Evolutionary conservation across 2,113 vertebrate genomes (phyloP).

Genomic region (Melanocharis versteri): DNA sequence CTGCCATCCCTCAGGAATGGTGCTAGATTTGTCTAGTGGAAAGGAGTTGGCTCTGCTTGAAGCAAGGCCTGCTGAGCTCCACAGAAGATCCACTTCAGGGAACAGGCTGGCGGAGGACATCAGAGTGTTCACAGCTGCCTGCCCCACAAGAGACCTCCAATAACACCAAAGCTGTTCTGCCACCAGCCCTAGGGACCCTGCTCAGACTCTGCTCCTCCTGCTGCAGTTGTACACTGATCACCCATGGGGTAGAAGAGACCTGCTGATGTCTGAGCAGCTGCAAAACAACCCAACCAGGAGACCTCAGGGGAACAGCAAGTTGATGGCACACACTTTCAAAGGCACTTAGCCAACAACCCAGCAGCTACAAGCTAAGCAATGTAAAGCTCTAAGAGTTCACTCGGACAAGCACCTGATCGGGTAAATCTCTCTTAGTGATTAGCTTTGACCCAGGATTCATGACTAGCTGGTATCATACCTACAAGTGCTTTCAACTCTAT

Average conservation of each 20-base stretch:
- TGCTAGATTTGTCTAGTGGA: too few species aligned
- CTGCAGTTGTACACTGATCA: background rate
- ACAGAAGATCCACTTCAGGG: background rate
- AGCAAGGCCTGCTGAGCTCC: background rate
- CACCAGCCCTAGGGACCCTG: background rate
- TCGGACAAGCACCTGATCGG: background rate
- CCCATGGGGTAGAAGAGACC: background rate
- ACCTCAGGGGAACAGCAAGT: background rate
- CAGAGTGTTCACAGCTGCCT: background rate
- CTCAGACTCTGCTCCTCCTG: background rate
- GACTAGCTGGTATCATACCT: accelerated
- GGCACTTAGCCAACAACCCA: background rate
- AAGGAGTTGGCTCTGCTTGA: background rate
- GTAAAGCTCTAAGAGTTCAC: background rate
- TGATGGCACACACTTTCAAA: accelerated
- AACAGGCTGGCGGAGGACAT: background rate
- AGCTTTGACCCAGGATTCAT: background rate
- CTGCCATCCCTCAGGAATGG: too few species aligned
- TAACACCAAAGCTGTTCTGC: background rate
- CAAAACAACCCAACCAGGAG: background rate
- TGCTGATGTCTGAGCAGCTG: background rate
- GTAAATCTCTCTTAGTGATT: background rate
- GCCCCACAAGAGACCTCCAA: background rate
- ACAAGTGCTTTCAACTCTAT: background rate
- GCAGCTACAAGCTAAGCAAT: background rate